Evolutionary conservation across 2,888 invertebrate genomes (phyloP), one percentile per base, ranked within the genome.

Genomic region (Heteromurus nitidus): DNA sequence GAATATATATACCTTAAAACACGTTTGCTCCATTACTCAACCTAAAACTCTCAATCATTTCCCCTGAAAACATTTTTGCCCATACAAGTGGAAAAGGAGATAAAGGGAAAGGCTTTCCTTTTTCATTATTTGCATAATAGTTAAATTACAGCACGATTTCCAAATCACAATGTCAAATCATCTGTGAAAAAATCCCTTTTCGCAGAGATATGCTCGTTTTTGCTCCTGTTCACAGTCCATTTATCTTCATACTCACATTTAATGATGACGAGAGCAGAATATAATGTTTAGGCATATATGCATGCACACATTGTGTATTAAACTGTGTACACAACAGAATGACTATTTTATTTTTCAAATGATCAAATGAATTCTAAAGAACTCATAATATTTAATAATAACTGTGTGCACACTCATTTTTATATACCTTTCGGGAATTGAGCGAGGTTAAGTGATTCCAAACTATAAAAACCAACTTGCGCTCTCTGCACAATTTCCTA

Each of bases 361-460:
- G 75, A 67, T 69, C 60, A 77, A 62, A 69, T 50, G 69, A 69
- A 69, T 77, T 77, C 69, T 47, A 24, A 36, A 62, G 77, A 77
- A 77, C 18, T 74, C 26, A n/a, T 53, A 53, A 26, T 42, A 53
- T 36, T 36, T 36, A 13, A 36, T 36, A 36, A 36, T 36, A 36
- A n/a, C 20, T 53, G 30, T 24, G 26, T 67, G n/a, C 18, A n/a
- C 47, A 47, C n/a, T 7, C n/a, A 47, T 47, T 3, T 16, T 1
- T 50, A n/a, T 20, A 42, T 30, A 36, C 13, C 36, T 36, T 13
- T 36, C 36, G 64, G 11, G 36, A 36, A 44, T 24, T 67, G 58
- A 18, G 42, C 20, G 53, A 74, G 47, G 64, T 74, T 74, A 64
- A 64, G 64, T 64, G 64, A 30, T 50, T 62, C 58, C 30, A 73